Conservation (phyloP, 1,140 invertebrate species). For the Drosophila obscura region DNA sequence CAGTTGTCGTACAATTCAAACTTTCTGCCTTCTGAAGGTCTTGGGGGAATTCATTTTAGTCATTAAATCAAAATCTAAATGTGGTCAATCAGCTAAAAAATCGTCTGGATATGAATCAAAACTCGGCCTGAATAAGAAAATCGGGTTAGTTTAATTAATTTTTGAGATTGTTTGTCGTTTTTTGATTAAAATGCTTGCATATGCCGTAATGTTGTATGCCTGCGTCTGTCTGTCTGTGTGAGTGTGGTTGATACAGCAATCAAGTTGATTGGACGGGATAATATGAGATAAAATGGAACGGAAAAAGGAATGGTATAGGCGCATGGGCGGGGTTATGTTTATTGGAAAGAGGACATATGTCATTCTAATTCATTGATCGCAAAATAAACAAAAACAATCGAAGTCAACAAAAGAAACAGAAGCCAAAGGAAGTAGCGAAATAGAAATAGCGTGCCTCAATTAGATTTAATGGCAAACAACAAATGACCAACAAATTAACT, state of each 20-base stretch:
- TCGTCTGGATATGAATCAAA: too few species aligned
- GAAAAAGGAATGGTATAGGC: neutral
- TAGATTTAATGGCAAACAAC: conserved; percentile 75
- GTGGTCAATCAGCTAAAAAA: too few species aligned
- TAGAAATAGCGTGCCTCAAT: conserved; percentile 54
- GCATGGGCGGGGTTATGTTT: conserved; percentile 14
- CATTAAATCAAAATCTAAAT: too few species aligned
- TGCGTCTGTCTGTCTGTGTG: neutral
- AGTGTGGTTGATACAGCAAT: conserved; percentile 1
- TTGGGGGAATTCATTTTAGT: too few species aligned
- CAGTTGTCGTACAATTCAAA: too few species aligned
- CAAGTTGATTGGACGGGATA: neutral
- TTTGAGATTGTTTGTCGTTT: too few species aligned
- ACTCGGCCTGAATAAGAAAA: too few species aligned
- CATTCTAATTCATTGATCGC: conserved; percentile 63
- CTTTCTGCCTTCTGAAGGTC: too few species aligned
- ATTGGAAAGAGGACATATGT: conserved; percentile 62
- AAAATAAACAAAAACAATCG: conserved; percentile 55
- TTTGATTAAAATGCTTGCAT: too few species aligned
- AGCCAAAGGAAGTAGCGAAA: conserved; percentile 22
- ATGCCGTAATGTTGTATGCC: neutral
- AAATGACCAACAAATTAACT: conserved; percentile 81
- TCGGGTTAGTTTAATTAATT: too few species aligned
- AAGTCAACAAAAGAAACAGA: conserved; percentile 28
- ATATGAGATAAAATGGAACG: conserved; percentile 18